These are phyloP conservation scores for Theropithecus gelada DNA, from an alignment of 2,113 vertebrate genomes.

Conservation along the genomic window DNA sequence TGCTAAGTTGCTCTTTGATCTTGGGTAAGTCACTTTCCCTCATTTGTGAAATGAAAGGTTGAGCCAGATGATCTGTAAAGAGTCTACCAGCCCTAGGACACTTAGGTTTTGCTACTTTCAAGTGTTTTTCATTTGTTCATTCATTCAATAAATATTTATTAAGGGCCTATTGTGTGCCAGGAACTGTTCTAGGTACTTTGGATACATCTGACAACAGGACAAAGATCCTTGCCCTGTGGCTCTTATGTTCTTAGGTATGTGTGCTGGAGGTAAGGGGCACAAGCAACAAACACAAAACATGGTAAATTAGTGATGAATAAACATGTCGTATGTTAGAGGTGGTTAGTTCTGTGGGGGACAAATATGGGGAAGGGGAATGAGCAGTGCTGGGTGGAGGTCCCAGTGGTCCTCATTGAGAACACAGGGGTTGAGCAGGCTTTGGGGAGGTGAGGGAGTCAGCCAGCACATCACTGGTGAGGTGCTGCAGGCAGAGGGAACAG, in stretches of 20 bases:
- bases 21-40: neutral
- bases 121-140: neutral
- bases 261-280: neutral
- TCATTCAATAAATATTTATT: neutral
- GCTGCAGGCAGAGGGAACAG: neutral
- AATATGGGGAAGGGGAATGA: neutral
- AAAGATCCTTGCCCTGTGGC: neutral
- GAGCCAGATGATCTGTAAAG: neutral
- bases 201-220: neutral
- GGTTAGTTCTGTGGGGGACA: neutral
- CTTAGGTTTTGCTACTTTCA: neutral
- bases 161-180: neutral
- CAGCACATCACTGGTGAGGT: rapidly evolving
- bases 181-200: neutral
- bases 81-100: neutral
- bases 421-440: neutral
- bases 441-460: rapidly evolving
- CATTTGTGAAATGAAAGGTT: neutral
- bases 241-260: neutral
- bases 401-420: neutral
- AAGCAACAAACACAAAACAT: neutral
- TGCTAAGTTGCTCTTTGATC: neutral
- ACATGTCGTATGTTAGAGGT: neutral
- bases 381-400: neutral
- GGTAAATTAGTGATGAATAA: neutral